A percentile compares a stretch with the other conserved stretches of the same genome.
These are phyloP conservation scores for Oligia latruncula DNA, from an alignment of 2,888 invertebrate genomes.

Conservation along the genomic window DNA sequence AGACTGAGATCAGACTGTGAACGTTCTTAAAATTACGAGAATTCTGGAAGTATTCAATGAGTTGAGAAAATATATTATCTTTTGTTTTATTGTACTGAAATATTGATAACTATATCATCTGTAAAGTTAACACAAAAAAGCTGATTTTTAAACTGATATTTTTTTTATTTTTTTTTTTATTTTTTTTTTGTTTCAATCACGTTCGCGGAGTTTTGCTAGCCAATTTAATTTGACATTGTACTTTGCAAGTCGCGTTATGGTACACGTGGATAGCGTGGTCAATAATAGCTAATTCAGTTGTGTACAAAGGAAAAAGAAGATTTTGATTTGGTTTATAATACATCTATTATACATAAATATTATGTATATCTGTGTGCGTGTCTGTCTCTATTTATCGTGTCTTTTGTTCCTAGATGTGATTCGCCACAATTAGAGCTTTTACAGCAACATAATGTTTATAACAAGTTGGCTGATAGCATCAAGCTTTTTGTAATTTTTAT, in stretches of 20 bases:
- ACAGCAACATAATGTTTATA: neutral
- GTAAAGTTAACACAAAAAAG: no score
- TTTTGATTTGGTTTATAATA: neutral
- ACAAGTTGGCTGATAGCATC: neutral
- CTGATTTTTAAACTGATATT: no score
- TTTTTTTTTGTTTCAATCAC: no score
- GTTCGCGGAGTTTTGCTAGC: no score
- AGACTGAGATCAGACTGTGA: no score
- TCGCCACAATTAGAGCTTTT: neutral
- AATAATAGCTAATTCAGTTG: neutral
- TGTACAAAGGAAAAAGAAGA: neutral
- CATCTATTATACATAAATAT: no score
- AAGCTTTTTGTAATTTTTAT: slow-evolving; percentile 25
- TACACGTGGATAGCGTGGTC: neutral
- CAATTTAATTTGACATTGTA: neutral
- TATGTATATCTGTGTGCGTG: neutral
- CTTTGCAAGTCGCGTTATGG: neutral
- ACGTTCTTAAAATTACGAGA: no score
- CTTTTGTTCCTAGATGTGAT: neutral
- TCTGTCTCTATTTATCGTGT: neutral
- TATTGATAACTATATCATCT: no score
- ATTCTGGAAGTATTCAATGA: no score
- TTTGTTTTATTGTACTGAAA: no score
- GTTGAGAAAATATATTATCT: no score
- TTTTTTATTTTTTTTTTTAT: no score